phyloP scores from a whole-genome alignment of 2,888 invertebrate species.

The Agriopis aurantiaria region DNA sequence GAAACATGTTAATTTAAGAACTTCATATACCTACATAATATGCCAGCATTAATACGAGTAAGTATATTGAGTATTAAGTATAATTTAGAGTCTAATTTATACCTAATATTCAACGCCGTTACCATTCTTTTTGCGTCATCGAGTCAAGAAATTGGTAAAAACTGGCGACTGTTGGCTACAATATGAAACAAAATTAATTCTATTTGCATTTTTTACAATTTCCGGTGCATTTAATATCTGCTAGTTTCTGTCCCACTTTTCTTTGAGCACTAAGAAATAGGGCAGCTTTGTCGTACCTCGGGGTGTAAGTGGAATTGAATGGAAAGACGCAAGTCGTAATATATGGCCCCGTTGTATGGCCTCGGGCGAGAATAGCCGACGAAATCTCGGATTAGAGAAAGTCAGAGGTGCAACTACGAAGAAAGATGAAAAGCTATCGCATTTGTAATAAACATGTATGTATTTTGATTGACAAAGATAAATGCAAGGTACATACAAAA shows the following conservation, averaged over 20 bases:
- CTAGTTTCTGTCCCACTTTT: slow-evolving; percentile 4
- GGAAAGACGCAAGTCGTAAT: slow-evolving; percentile 61
- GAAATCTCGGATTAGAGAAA: background rate
- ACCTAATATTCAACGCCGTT: too few species aligned
- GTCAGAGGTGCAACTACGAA: slow-evolving; percentile 1
- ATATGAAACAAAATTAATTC: background rate
- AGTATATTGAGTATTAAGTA: too few species aligned
- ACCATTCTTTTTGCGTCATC: too few species aligned
- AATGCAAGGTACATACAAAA: too few species aligned
- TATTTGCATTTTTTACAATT: background rate
- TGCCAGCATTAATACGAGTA: too few species aligned
- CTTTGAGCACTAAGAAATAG: slow-evolving; percentile 8
- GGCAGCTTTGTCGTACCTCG: slow-evolving; percentile 19
- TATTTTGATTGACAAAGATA: too few species aligned
- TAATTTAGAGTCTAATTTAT: too few species aligned
- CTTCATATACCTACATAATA: too few species aligned
- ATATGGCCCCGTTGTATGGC: slow-evolving; percentile 62
- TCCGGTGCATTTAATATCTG: background rate
- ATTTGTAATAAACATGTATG: background rate
- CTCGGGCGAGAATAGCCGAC: slow-evolving; percentile 47
- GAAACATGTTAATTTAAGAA: too few species aligned
- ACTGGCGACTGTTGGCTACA: too few species aligned
- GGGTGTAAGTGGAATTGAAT: slow-evolving; percentile 60
- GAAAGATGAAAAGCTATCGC: background rate
- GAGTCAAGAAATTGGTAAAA: too few species aligned